phyloP scores from a whole-genome alignment of 2,888 invertebrate species.

The Melanchra persicariae region DNA sequence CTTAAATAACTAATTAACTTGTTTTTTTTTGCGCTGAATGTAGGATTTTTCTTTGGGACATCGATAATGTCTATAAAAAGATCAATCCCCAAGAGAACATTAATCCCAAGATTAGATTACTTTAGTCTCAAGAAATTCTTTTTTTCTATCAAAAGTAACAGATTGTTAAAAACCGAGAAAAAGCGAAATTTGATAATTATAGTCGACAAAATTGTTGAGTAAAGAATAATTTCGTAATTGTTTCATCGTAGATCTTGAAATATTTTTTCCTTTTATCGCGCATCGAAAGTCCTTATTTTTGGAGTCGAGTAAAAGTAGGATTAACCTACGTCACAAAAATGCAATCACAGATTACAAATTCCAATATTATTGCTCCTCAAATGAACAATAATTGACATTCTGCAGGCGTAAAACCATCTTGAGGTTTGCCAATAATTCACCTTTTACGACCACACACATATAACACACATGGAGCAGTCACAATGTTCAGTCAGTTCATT shows the following conservation, averaged over 20 bases:
- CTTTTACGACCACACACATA: constrained; percentile 6
- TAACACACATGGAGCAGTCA: constrained; percentile 15
- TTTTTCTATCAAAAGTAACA: not conserved
- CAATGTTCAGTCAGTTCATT: constrained; percentile 36
- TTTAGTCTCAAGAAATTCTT: not conserved
- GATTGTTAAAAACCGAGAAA: not conserved
- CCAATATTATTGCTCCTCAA: too few relatives aligned
- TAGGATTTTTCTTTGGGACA: not conserved
- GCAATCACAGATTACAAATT: too few relatives aligned
- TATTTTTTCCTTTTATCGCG: too few relatives aligned
- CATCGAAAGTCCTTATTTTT: too few relatives aligned
- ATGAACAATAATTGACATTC: not conserved
- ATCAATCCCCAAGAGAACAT: not conserved
- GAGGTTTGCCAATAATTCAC: not conserved
- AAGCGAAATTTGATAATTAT: not conserved
- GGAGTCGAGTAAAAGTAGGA: too few relatives aligned
- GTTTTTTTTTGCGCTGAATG: not conserved
- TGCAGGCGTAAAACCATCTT: not conserved
- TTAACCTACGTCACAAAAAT: too few relatives aligned
- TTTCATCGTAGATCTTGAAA: not conserved
- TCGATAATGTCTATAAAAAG: not conserved
- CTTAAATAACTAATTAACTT: not conserved
- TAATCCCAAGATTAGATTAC: too few relatives aligned
- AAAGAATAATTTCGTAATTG: not conserved
- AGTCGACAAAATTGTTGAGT: not conserved